Conservation (phyloP, 2,797 vertebrate species). For the Hippocampus kuda region DNA sequence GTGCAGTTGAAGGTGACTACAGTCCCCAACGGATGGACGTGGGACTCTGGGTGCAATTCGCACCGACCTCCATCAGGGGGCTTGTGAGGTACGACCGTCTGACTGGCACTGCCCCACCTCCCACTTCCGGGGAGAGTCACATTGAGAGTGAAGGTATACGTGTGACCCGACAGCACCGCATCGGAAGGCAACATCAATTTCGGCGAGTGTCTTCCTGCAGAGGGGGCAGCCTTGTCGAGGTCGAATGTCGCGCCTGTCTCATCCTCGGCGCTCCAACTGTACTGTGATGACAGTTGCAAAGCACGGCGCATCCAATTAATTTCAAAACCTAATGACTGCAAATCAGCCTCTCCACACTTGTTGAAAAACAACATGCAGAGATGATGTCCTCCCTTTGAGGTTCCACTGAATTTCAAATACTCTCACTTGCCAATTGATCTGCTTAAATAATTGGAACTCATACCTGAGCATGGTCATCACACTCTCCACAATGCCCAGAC, state of each 20-base stretch:
- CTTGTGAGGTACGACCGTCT: conserved; percentile 44
- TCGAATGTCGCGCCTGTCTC: conserved; percentile 46
- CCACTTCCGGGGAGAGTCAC: conserved; percentile 45
- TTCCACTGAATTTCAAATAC: not conserved
- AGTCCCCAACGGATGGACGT: conserved; percentile 58
- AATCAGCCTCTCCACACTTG: too few relatives aligned
- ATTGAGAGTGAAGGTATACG: conserved; percentile 64
- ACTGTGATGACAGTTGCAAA: conserved; percentile 36
- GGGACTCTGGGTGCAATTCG: conserved; percentile 51
- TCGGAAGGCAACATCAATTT: conserved; percentile 59
- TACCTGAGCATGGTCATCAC: conserved; percentile 56
- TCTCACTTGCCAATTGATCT: not conserved
- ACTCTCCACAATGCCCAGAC: conserved; percentile 57
- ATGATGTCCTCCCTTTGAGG: too few relatives aligned
- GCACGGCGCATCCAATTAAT: not conserved
- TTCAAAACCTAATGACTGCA: not conserved
- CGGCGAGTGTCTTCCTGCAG: conserved; percentile 45
- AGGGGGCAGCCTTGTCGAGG: conserved; percentile 48
- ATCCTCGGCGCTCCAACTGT: conserved; percentile 54
- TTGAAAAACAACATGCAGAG: too few relatives aligned
- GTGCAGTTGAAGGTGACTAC: conserved; percentile 65
- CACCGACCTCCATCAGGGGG: conserved; percentile 66
- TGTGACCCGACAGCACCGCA: conserved; percentile 42
- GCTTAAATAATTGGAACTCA: not conserved
- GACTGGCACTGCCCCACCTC: conserved; percentile 54